Evolutionary conservation across 2,113 vertebrate species (phyloP).

Genomic region (Dendropsophus ebraccatus): DNA sequence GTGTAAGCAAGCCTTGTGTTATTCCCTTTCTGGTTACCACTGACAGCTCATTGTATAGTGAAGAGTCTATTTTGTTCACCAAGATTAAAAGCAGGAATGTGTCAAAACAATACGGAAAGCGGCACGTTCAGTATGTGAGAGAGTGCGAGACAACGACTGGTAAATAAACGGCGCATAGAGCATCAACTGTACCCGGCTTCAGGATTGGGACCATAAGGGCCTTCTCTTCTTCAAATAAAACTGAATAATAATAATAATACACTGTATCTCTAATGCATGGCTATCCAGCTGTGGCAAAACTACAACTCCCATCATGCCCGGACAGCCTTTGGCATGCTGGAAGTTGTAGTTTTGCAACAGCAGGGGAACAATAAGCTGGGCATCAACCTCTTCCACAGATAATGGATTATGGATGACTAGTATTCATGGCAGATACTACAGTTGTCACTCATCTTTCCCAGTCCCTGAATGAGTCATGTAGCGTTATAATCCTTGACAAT

Average conservation of each 20-base stretch:
- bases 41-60: background rate
- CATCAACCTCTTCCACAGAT: too few species aligned
- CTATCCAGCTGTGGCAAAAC: too few species aligned
- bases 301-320: too few species aligned
- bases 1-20: background rate
- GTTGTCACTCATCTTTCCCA: background rate
- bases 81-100: slow-evolving; percentile 40
- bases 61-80: slow-evolving; percentile 26
- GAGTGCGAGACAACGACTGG: background rate
- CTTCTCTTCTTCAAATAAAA: too few species aligned
- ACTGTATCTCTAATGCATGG: too few species aligned
- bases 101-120: slow-evolving; percentile 18
- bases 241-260: too few species aligned
- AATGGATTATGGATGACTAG: too few species aligned
- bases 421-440: background rate
- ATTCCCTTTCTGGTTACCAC: background rate
- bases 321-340: too few species aligned
- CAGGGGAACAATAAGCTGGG: too few species aligned
- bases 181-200: background rate
- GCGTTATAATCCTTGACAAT: too few species aligned
- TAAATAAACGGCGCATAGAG: background rate
- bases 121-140: background rate
- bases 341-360: too few species aligned
- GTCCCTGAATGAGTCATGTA: background rate
- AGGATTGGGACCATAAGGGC: background rate